A percentile compares a stretch with the other conserved stretches of the same genome.
Conservation (phyloP, 1,140 invertebrate species). For the Homalodisca vitripennis region DNA sequence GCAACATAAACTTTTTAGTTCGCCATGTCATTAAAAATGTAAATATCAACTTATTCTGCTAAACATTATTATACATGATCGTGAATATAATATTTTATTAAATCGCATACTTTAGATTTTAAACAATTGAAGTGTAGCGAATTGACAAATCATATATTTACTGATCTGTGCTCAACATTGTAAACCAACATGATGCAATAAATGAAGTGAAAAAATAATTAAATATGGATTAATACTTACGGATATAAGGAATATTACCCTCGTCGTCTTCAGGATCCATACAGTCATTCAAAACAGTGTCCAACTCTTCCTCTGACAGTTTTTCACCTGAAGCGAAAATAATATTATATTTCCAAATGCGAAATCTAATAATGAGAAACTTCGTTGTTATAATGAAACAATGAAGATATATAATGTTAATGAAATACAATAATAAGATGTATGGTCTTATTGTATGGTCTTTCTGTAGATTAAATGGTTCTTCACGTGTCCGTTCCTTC, state of each 20-base stretch:
- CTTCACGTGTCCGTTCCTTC: too few species aligned
- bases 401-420: too few species aligned
- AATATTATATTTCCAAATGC: too few species aligned
- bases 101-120: neutral
- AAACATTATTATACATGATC: neutral
- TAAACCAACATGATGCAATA: neutral
- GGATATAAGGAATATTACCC: slow-evolving; percentile 86
- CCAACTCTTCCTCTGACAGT: slow-evolving; percentile 77
- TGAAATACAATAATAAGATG: too few species aligned
- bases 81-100: neutral
- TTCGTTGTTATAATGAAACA: too few species aligned
- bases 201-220: neutral
- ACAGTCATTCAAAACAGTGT: slow-evolving; percentile 81
- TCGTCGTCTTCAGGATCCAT: slow-evolving; percentile 92
- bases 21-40: too few species aligned
- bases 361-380: too few species aligned
- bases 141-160: neutral
- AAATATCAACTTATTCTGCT: neutral
- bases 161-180: neutral
- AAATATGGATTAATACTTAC: slow-evolving; percentile 51
- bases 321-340: slow-evolving; percentile 72
- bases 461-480: too few species aligned
- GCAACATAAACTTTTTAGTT: too few species aligned
- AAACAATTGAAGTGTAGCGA: neutral
- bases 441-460: too few species aligned